Evolutionary conservation across 1,140 invertebrate genomes (phyloP), one percentile per base, ranked within the genome.

Genomic region (Drosophila suzukii): DNA sequence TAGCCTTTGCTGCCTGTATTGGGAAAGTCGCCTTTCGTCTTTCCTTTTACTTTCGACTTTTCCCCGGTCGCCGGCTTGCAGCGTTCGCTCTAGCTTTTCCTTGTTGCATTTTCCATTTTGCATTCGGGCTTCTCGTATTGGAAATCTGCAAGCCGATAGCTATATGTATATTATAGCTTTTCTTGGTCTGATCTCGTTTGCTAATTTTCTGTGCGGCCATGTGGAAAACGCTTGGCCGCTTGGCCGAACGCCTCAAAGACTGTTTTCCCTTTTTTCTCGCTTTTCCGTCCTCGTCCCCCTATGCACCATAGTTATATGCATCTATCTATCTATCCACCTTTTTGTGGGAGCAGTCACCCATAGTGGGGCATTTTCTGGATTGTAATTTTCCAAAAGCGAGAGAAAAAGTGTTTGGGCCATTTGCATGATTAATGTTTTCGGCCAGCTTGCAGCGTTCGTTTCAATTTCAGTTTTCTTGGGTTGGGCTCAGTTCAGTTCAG

Each of bases 41-140:
- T 86, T 86, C 83, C 82, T 88, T 82, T 88, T 83, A 88, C 84
- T 88, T 88, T 88, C 84, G 81, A 89, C 84, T 88, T 90, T 89
- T 89, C 76, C 79, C 76, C 81, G 63, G 66, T 67, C 60, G 41
- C 55, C 39, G 24, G 63, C 44, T 71, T 63, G 13, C 20, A 49
- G 32, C 36, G 36, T 27, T 62, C 41, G 60, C 13, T 53, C 38
- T 50, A 27, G 55, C 38, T 74, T 66, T 59, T 68, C 44, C 60
- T 50, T 49, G 53, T 17, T 43, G 39, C 74, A 79, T 81, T 85
- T 88, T 53, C 75, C 71, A 30, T 51, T 85, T 88, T 53, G 78
- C 71, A 30, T 51, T 63, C 61, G 43, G 56, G 57, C 49, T 56
- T 60, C 57, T 67, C 60, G 59, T 75, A 79, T 78, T 83, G 77